Percentiles rank a stretch among this genome's conserved stretches.
These are phyloP conservation scores for Formica exsecta DNA, from an alignment of 1,140 invertebrate genomes.

Conservation along the genomic window DNA sequence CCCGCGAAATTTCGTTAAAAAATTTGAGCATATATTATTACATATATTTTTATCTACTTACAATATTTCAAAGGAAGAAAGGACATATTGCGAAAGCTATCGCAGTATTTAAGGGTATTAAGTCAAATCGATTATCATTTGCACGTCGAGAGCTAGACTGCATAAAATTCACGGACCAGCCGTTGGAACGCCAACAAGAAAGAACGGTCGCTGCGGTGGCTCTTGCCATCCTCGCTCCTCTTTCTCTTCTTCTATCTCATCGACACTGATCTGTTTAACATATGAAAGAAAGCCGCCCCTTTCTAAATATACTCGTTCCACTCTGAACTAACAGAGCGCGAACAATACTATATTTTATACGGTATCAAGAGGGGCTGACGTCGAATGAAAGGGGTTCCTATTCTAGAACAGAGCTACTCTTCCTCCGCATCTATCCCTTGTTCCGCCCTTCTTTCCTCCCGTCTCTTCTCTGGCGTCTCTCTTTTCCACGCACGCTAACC, in stretches of 20 bases:
- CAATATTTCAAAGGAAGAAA: neutral
- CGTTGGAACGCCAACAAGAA: neutral
- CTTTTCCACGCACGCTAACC: constrained; percentile 22
- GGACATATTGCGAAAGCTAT: neutral
- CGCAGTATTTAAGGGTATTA: constrained; percentile 57
- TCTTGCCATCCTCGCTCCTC: neutral
- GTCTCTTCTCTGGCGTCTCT: constrained; percentile 37
- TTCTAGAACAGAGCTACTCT: constrained; percentile 65
- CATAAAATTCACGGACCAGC: constrained; percentile 17
- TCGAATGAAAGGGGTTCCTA: constrained; percentile 78
- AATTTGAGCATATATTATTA: constrained; percentile 2
- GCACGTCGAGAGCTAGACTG: constrained; percentile 8
- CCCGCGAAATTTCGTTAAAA: neutral
- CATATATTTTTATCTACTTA: too few relatives aligned
- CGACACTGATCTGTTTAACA: constrained; percentile 84
- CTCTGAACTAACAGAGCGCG: constrained; percentile 81
- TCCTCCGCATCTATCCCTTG: constrained; percentile 45
- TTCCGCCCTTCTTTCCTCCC: constrained; percentile 11
- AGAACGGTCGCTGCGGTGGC: constrained; percentile 3
- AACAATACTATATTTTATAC: constrained; percentile 84
- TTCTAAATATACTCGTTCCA: constrained; percentile 83
- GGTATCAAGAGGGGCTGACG: constrained; percentile 79
- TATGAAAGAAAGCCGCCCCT: constrained; percentile 83
- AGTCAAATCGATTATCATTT: constrained; percentile 63
- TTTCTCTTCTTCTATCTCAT: constrained; percentile 51